Percentiles rank a stretch among this genome's conserved stretches.
Evolutionary conservation across 1,140 invertebrate genomes (phyloP).

Genomic region (Metopolophium dirhodum): DNA sequence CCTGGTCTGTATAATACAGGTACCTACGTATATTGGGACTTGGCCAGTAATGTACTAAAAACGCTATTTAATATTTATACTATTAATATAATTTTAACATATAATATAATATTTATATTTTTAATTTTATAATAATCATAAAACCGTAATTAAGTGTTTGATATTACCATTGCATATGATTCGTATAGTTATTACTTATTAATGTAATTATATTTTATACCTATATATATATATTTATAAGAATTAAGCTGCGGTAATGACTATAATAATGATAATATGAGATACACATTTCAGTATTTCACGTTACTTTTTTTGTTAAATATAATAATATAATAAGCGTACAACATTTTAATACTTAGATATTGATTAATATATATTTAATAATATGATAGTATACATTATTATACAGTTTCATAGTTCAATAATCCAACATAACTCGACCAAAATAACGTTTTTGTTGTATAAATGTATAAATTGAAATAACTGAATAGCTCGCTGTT

Average conservation of each 20-base stretch:
- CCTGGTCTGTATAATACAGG: too few relatives aligned
- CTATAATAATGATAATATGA: not conserved
- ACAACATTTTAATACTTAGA: not conserved
- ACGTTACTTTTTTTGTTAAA: not conserved
- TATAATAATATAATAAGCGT: not conserved
- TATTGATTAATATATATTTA: slow-evolving; percentile 8
- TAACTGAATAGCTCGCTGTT: not conserved
- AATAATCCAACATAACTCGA: not conserved
- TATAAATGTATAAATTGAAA: not conserved
- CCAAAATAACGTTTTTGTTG: not conserved
- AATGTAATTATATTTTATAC: not conserved
- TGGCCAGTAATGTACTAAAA: not conserved
- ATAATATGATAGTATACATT: not conserved
- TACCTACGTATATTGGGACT: not conserved
- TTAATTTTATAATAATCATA: not conserved
- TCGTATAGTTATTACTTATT: not conserved
- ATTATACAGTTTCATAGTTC: not conserved
- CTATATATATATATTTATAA: not conserved
- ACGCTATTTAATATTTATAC: not conserved
- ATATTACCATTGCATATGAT: not conserved
- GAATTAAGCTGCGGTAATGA: not conserved
- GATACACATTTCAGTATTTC: too few relatives aligned
- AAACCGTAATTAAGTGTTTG: not conserved
- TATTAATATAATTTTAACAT: not conserved
- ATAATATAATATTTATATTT: too few relatives aligned